Conservation (phyloP, 1,140 invertebrate species). For the Mesaphorura yosii region DNA sequence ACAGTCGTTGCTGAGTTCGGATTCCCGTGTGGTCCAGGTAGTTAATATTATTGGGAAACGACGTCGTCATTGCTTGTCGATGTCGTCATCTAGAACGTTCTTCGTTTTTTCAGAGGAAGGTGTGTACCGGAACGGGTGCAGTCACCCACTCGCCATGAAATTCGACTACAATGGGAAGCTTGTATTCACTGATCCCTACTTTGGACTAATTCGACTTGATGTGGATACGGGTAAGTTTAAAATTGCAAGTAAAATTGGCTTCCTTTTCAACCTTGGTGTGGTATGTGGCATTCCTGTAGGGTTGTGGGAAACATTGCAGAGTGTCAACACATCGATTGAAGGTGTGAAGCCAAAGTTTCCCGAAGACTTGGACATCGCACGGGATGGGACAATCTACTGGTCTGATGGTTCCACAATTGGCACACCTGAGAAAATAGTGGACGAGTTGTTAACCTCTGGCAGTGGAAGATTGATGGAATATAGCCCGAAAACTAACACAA, state of each 20-base stretch:
- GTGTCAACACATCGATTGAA: slow-evolving; percentile 43
- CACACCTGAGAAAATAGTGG: slow-evolving; percentile 35
- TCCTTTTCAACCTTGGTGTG: not conserved
- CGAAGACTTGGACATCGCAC: slow-evolving; percentile 48
- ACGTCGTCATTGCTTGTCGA: not conserved
- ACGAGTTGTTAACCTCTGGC: slow-evolving; percentile 35
- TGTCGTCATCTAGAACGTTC: slow-evolving; percentile 2
- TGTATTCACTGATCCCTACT: slow-evolving; percentile 65
- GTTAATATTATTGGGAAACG: slow-evolving; percentile 32
- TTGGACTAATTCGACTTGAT: slow-evolving; percentile 66
- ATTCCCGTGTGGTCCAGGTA: slow-evolving; percentile 60
- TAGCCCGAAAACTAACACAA: slow-evolving; percentile 47
- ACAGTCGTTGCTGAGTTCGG: slow-evolving; percentile 55
- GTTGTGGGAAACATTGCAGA: slow-evolving; percentile 40
- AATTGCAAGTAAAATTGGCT: not conserved
- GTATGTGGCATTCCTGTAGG: slow-evolving; percentile 30
- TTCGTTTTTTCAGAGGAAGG: slow-evolving; percentile 40
- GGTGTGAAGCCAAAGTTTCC: slow-evolving; percentile 45
- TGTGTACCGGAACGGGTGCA: slow-evolving; percentile 60
- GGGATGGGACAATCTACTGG: slow-evolving; percentile 66
- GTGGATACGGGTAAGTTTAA: slow-evolving; percentile 50
- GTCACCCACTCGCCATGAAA: slow-evolving; percentile 61
- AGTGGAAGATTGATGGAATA: slow-evolving; percentile 49
- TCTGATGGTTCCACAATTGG: slow-evolving; percentile 45
- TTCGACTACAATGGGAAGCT: slow-evolving; percentile 58